phyloP scores from a whole-genome alignment of 2,797 vertebrate species.

The Ambastaia sidthimunki region DNA sequence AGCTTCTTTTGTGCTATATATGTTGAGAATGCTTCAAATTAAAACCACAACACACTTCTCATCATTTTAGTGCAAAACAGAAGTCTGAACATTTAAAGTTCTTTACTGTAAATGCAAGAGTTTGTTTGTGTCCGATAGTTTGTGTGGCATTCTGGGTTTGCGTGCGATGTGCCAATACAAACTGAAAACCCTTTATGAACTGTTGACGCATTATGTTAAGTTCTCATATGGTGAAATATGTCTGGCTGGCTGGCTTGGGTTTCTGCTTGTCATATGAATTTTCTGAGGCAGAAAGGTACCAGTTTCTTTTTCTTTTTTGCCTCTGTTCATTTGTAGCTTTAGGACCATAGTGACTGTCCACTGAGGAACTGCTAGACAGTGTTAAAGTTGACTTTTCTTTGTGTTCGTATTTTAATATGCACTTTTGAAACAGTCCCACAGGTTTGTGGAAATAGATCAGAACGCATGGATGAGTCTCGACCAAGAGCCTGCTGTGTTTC shows the following conservation, averaged over 20 bases:
- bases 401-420: slow-evolving; percentile 19
- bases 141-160: neutral
- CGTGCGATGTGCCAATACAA: neutral
- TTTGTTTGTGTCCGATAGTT: slow-evolving; percentile 10
- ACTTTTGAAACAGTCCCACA: slow-evolving; percentile 40
- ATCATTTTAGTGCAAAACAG: slow-evolving; percentile 9
- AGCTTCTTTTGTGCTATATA: slow-evolving; percentile 28
- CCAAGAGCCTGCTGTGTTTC: slow-evolving; percentile 42
- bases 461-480: slow-evolving; percentile 31
- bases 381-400: too few relatives aligned
- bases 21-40: slow-evolving; percentile 15
- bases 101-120: slow-evolving; percentile 7
- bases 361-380: slow-evolving; percentile 13
- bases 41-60: slow-evolving; percentile 21
- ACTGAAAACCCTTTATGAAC: neutral
- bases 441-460: slow-evolving; percentile 48
- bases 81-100: slow-evolving; percentile 21
- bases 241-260: neutral
- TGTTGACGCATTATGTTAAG: neutral
- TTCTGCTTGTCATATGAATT: slow-evolving; percentile 5
- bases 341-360: neutral
- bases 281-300: neutral
- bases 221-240: neutral
- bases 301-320: neutral
- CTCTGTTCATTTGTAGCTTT: slow-evolving; percentile 15